phyloP scores from a whole-genome alignment of 2,797 vertebrate genomes.

The Clamator glandarius region DNA sequence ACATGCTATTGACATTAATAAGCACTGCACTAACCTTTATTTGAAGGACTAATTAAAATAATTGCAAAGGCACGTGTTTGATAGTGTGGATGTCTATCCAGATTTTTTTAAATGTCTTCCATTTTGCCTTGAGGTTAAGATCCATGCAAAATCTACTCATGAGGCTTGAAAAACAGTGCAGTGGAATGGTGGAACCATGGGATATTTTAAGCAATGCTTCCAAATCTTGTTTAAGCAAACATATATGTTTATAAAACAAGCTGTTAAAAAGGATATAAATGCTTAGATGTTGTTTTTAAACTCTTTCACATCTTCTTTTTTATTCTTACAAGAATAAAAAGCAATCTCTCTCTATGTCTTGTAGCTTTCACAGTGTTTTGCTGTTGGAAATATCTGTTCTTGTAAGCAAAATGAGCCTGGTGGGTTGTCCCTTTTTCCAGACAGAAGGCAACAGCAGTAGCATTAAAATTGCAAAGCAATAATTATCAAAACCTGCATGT shows the following conservation, averaged over 20 bases:
- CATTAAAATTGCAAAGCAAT: neutral
- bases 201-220: neutral
- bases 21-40: neutral
- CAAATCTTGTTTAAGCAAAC: neutral
- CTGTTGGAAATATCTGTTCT: neutral
- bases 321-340: neutral
- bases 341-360: neutral
- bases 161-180: neutral
- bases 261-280: neutral
- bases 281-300: neutral
- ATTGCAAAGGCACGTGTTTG: neutral
- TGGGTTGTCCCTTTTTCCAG: neutral
- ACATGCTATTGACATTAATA: neutral
- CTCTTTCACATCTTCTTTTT: neutral
- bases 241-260: neutral
- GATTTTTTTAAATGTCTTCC: neutral
- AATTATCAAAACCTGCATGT: neutral
- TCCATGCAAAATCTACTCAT: neutral
- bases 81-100: neutral
- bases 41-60: conserved; percentile 26
- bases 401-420: neutral
- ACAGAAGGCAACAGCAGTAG: neutral
- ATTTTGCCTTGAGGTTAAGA: conserved; percentile 22
- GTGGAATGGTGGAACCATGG: neutral
- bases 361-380: neutral